These are phyloP conservation scores for Microcebus jonahi DNA, from an alignment of 2,113 vertebrate species.

Conservation along the genomic window DNA sequence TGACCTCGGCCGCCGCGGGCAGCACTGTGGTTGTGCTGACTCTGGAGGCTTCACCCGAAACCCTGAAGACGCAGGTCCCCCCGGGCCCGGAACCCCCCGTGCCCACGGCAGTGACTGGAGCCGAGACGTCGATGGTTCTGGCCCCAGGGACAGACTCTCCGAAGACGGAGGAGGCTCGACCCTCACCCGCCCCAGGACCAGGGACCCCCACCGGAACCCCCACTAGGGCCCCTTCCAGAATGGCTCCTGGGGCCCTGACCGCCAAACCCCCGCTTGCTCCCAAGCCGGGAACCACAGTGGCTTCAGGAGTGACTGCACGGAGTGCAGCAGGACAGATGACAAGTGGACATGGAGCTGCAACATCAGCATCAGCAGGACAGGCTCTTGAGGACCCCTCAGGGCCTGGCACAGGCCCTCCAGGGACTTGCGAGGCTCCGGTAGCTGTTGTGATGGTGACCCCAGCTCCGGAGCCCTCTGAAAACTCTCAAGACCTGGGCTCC, in stretches of 20 bases:
- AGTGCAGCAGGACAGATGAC: constrained; percentile 44
- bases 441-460: constrained; percentile 78
- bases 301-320: constrained; percentile 53
- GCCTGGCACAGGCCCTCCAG: constrained; percentile 29
- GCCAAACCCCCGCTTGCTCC: constrained; percentile 79
- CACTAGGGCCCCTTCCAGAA: constrained; percentile 64
- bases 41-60: constrained; percentile 32
- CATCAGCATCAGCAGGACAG: constrained; percentile 46
- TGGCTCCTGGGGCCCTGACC: constrained; percentile 55
- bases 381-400: not conserved
- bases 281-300: constrained; percentile 68
- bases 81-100: not conserved
- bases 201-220: constrained; percentile 32
- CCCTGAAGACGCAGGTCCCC: not conserved
- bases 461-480: constrained; percentile 60
- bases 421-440: constrained; percentile 53
- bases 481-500: constrained; percentile 75
- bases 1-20: constrained; percentile 76
- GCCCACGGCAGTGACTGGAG: not conserved
- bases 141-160: not conserved
- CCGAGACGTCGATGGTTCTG: not conserved
- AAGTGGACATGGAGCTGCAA: constrained; percentile 48
- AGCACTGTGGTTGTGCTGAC: constrained; percentile 35
- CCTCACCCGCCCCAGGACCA: constrained; percentile 15
- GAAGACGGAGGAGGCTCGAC: constrained; percentile 53